Evolutionary conservation across 2,113 vertebrate genomes (phyloP).

Genomic region (Megatriorchis doriae): DNA sequence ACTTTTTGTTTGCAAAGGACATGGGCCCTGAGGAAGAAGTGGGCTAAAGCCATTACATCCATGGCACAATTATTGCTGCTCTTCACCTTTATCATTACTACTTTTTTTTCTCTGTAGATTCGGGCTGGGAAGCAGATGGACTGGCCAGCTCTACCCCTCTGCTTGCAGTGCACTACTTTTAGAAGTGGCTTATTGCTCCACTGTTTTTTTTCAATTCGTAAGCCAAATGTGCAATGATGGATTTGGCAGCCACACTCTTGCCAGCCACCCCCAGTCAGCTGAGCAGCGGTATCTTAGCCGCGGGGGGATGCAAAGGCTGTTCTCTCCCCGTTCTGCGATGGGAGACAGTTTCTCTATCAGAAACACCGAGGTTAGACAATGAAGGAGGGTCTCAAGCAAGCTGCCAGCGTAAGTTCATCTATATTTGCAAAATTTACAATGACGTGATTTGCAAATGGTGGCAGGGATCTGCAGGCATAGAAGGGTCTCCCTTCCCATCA

Average conservation of each 20-base stretch:
- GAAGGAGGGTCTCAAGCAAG: not conserved
- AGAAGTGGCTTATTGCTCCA: not conserved
- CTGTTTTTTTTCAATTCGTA: not conserved
- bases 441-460: not conserved
- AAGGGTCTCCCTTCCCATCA: not conserved
- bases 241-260: not conserved
- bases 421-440: not conserved
- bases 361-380: not conserved
- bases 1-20: not conserved
- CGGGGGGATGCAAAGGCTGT: not conserved
- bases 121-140: not conserved
- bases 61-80: not conserved
- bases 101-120: not conserved
- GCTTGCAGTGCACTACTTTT: not conserved
- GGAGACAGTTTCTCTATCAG: not conserved
- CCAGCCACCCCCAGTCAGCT: conserved; percentile 23
- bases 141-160: not conserved
- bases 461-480: not conserved
- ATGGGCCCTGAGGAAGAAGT: not conserved
- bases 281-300: not conserved
- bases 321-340: not conserved
- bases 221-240: not conserved
- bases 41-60: not conserved
- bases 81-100: not conserved
- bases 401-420: not conserved